Base-by-base conservation (phyloP, 2,888 invertebrate species). In the Apocheima hispidaria region DNA sequence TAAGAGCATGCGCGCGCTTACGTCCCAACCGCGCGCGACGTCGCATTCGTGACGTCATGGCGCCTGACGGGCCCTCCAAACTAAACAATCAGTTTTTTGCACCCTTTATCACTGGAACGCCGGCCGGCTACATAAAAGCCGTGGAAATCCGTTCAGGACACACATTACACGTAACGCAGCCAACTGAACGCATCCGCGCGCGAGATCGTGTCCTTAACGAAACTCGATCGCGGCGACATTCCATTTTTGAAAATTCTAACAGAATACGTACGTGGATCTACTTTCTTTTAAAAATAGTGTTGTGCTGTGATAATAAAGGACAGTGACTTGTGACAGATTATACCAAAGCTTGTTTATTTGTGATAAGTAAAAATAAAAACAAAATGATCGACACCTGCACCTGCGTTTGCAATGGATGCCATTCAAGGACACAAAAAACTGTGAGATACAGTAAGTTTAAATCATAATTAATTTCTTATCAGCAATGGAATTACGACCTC, bases 31-130 rank as follows among this genome's bases (percentile, higher is more conserved):
- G 82, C 83, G 77, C 77, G 81, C 84, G 81, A 87, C 88, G 88
- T 87, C 82, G 77, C 74, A 81, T 81, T 74, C 75, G 86, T 91
- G 90, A 92, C 92, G 92, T 90, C 75, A 86, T 81, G 77, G 66
- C 83, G 78, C 66, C 70, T 60, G 72, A 62, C 81, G 69, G 86
- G 85, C 90, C 87, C 88, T 86, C 85, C 74, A 78, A 80, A 80
- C 83, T 86, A 90, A 92, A 91, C 90, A 91, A 87, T 86, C 85
- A 63, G 84, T 89, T 91, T 92, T 91, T 92, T 90, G 85, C 90
- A 90, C 91, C 90, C 91, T 88, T 86, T 90, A 90, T 88, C 87
- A 87, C 86, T 79, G 89, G 86, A 84, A 84, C 85, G 86, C 84
- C 86, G 79, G 78, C 83, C 83, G 80, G 74, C 80, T 72, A 87